Conservation (phyloP, 2,888 invertebrate genomes). For the Strigamia crassipes region DNA sequence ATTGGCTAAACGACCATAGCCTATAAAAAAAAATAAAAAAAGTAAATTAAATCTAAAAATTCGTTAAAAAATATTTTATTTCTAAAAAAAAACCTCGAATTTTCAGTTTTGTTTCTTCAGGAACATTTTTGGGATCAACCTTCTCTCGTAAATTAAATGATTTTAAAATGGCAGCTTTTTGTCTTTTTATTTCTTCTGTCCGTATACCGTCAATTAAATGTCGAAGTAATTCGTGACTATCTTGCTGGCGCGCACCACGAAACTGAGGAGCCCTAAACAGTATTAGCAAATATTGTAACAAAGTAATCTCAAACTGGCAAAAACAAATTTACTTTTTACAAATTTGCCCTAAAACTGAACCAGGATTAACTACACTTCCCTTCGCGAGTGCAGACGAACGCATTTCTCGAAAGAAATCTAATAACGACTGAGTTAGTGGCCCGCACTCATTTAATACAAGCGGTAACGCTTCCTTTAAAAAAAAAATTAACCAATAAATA, state of each 20-base stretch:
- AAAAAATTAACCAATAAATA: background rate
- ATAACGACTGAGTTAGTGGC: slow-evolving; percentile 58
- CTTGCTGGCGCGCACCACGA: slow-evolving; percentile 93
- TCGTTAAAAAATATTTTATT: background rate
- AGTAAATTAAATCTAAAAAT: background rate
- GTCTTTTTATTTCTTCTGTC: slow-evolving; percentile 70
- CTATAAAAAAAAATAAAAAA: slow-evolving; percentile 52
- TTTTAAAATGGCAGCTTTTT: slow-evolving; percentile 78
- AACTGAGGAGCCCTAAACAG: slow-evolving; percentile 72
- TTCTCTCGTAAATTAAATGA: slow-evolving; percentile 74
- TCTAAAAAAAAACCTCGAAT: slow-evolving; percentile 66
- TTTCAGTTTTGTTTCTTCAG: slow-evolving; percentile 74
- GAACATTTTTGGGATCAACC: slow-evolving; percentile 75
- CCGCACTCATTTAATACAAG: slow-evolving; percentile 58
- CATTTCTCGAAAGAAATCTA: slow-evolving; percentile 60
- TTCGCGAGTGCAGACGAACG: slow-evolving; percentile 53
- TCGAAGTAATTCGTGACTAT: slow-evolving; percentile 90
- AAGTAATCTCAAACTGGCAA: background rate
- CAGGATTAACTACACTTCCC: slow-evolving; percentile 57
- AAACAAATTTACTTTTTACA: slow-evolving; percentile 57
- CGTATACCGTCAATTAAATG: slow-evolving; percentile 87
- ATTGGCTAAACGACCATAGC: slow-evolving; percentile 58
- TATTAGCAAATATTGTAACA: background rate
- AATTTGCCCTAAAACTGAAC: slow-evolving; percentile 58
- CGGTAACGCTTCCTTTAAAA: slow-evolving; percentile 56